phyloP scores from a whole-genome alignment of 2,113 vertebrate species.

The Otocyon megalotis region DNA sequence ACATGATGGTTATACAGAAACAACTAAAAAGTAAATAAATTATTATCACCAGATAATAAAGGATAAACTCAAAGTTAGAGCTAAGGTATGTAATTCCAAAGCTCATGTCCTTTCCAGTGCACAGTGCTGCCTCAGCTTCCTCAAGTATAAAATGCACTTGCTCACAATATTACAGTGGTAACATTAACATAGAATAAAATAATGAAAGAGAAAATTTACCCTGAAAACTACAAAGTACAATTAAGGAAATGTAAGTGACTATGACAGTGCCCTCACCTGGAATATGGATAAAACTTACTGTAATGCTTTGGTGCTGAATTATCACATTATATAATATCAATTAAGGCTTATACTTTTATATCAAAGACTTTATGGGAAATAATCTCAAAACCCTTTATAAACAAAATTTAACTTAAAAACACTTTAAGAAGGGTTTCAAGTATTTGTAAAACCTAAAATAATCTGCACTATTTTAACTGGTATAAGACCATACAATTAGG shows the following conservation, averaged over 20 bases:
- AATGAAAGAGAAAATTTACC: not conserved
- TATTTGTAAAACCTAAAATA: conserved; percentile 40
- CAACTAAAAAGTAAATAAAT: conserved; percentile 41
- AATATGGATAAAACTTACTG: not conserved
- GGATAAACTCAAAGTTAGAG: conserved; percentile 31
- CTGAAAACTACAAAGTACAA: conserved; percentile 21
- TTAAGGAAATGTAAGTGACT: not conserved
- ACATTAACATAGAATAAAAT: not conserved
- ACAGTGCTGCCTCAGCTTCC: conserved; percentile 22
- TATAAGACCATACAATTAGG: conserved; percentile 33
- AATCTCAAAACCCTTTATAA: conserved; percentile 48
- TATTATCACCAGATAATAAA: conserved; percentile 46
- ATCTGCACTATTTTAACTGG: not conserved
- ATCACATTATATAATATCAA: not conserved
- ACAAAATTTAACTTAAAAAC: conserved; percentile 47
- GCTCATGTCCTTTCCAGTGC: not conserved
- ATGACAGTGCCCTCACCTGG: not conserved
- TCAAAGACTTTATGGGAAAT: not conserved
- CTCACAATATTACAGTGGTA: not conserved
- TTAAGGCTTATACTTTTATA: conserved; percentile 10
- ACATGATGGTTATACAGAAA: not conserved
- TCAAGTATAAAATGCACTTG: conserved; percentile 29
- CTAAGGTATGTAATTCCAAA: conserved; percentile 49
- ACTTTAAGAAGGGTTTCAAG: conserved; percentile 22
- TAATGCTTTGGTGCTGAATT: not conserved